These are phyloP conservation scores for Limulus polyphemus DNA, from an alignment of 2,888 invertebrate species.

Conservation along the genomic window DNA sequence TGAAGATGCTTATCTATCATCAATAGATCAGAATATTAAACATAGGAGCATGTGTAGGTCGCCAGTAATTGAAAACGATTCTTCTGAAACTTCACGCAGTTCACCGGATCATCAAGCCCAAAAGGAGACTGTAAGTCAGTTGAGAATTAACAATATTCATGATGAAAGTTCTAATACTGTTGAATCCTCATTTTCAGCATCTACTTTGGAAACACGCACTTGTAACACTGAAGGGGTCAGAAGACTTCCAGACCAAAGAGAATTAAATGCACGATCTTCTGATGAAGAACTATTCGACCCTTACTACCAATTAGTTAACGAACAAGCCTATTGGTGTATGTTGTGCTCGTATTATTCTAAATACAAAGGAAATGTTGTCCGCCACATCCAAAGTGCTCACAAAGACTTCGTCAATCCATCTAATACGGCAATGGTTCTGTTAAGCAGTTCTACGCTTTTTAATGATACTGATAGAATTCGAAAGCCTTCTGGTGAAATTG, in stretches of 20 bases:
- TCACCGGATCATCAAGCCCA: background rate
- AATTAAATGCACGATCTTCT: too few species aligned
- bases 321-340: slow-evolving; percentile 56
- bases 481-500: background rate
- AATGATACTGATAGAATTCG: too few species aligned
- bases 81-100: background rate
- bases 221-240: too few species aligned
- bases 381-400: slow-evolving; percentile 61
- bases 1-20: slow-evolving; percentile 1
- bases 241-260: too few species aligned
- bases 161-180: too few species aligned
- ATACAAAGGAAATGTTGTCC: slow-evolving; percentile 62
- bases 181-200: too few species aligned
- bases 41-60: background rate
- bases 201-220: too few species aligned
- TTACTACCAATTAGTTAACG: slow-evolving; percentile 27
- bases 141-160: too few species aligned
- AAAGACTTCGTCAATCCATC: slow-evolving; percentile 25
- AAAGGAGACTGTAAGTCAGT: too few species aligned
- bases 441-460: background rate
- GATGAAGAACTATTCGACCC: too few species aligned
- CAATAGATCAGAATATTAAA: too few species aligned
- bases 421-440: background rate
- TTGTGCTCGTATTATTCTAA: slow-evolving; percentile 62
- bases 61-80: background rate